A percentile compares a stretch with the other conserved stretches of the same genome.
These are phyloP conservation scores for Aurelia sp. DNA, from an alignment of 30 jellyfish, hydroid and myxozoan species.

Conservation along the genomic window DNA sequence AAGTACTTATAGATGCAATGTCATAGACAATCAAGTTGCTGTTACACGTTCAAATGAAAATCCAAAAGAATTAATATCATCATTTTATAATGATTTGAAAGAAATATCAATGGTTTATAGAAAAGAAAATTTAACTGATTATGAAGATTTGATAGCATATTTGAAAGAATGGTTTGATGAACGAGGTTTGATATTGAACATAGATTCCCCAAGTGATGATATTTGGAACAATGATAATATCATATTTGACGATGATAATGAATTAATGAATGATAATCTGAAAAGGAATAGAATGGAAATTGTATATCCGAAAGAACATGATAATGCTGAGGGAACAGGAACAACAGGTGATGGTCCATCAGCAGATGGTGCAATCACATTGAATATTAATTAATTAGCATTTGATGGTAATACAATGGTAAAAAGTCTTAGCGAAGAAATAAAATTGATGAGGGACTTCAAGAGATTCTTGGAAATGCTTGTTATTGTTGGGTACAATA, in stretches of 20 bases:
- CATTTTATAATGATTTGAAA: not conserved
- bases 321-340: too few relatives aligned
- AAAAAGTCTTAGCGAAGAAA: not conserved
- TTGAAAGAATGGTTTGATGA: not conserved
- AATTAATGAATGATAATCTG: too few relatives aligned
- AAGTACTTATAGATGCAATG: too few relatives aligned
- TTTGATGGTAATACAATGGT: not conserved
- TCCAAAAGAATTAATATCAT: not conserved
- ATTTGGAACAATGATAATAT: too few relatives aligned
- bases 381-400: too few relatives aligned
- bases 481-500: not conserved
- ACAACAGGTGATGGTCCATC: too few relatives aligned
- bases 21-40: too few relatives aligned
- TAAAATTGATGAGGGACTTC: not conserved
- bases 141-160: not conserved
- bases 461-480: not conserved
- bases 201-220: too few relatives aligned
- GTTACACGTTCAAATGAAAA: not conserved
- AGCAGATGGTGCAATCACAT: too few relatives aligned
- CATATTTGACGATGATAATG: too few relatives aligned
- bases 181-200: not conserved
- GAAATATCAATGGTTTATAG: not conserved
- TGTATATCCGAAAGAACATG: too few relatives aligned
- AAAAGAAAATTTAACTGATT: not conserved
- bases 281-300: too few relatives aligned